Percentiles rank a stretch among this genome's conserved stretches.
Conservation (phyloP, 2,888 invertebrate species). For the Mythimna impura region DNA sequence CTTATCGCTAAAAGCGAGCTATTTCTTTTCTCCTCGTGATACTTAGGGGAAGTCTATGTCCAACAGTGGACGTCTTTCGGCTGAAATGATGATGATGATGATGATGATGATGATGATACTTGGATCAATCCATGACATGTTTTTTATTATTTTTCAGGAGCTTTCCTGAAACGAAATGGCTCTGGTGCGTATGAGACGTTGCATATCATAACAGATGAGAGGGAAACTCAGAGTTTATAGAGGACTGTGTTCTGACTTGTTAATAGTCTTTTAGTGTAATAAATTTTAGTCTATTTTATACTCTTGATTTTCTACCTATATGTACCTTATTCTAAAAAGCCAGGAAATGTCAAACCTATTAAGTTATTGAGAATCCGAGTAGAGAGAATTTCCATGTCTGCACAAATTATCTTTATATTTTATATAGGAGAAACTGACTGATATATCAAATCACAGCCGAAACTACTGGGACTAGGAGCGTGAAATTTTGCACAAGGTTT, state of each 20-base stretch:
- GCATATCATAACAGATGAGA: slow-evolving; percentile 7
- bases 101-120: no score
- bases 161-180: not conserved
- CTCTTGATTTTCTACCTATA: not conserved
- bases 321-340: not conserved
- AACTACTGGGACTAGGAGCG: no score
- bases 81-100: no score
- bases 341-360: not conserved
- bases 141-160: slow-evolving; percentile 34
- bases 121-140: not conserved
- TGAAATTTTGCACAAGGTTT: no score
- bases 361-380: slow-evolving; percentile 74
- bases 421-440: no score
- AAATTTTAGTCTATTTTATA: not conserved
- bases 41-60: no score
- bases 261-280: not conserved
- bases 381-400: slow-evolving; percentile 82
- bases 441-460: no score
- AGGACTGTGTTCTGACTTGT: not conserved
- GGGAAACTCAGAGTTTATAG: not conserved
- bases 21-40: not conserved
- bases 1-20: no score
- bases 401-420: slow-evolving; percentile 28
- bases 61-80: no score
- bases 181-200: slow-evolving; percentile 4